phyloP scores from a whole-genome alignment of 2,888 invertebrate species.

The Drosophila austrosaltans region DNA sequence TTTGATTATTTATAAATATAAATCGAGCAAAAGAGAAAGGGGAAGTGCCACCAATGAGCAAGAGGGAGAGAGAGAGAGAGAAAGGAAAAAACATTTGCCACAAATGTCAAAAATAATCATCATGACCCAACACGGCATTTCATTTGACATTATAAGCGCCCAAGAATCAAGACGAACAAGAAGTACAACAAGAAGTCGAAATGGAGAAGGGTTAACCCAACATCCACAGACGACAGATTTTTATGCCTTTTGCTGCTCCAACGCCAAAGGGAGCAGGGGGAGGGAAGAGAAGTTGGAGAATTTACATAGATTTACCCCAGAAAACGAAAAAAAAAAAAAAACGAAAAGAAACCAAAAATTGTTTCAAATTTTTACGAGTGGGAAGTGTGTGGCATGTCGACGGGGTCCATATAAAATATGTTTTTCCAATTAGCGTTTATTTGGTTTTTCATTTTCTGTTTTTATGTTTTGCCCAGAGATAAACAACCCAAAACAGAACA shows the following conservation, averaged over 20 bases:
- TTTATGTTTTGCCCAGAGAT: constrained; percentile 66
- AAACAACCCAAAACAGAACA: constrained; percentile 58
- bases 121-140: constrained; percentile 72
- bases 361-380: constrained; percentile 75
- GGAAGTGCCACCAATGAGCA: neutral
- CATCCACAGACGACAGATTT: constrained; percentile 44
- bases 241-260: constrained; percentile 63
- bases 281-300: neutral
- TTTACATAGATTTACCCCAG: constrained; percentile 44
- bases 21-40: constrained; percentile 23
- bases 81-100: constrained; percentile 67
- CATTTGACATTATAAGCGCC: constrained; percentile 69
- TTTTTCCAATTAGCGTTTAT: constrained; percentile 79
- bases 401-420: constrained; percentile 74
- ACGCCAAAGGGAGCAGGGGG: neutral
- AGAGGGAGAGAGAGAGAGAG: neutral
- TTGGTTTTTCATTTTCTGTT: constrained; percentile 78
- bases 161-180: constrained; percentile 39
- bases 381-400: constrained; percentile 66
- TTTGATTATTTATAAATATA: constrained; percentile 73
- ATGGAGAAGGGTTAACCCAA: constrained; percentile 67
- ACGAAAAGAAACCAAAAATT: constrained; percentile 45
- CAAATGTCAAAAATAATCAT: constrained; percentile 79
- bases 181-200: constrained; percentile 33
- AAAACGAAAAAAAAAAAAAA: constrained; percentile 1